These are phyloP conservation scores for Lemur catta DNA, from an alignment of 2,797 vertebrate species.

Conservation along the genomic window DNA sequence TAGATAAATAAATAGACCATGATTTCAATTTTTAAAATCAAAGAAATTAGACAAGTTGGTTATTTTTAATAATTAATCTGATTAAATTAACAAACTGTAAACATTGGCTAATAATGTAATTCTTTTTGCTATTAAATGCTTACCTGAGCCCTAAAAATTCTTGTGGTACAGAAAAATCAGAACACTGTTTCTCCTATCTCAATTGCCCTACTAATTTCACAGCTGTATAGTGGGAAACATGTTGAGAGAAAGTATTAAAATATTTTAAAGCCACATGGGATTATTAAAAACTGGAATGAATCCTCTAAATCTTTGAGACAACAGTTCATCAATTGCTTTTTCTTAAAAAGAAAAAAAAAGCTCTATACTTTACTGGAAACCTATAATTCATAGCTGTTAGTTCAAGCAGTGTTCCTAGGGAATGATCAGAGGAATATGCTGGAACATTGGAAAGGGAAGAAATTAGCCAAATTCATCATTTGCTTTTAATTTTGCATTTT, in stretches of 20 bases:
- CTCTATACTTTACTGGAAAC: slow-evolving; percentile 68
- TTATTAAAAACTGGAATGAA: slow-evolving; percentile 82
- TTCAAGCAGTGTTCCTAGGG: slow-evolving; percentile 75
- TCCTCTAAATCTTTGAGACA: slow-evolving; percentile 80
- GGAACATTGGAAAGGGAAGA: slow-evolving; percentile 70
- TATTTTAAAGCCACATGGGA: slow-evolving; percentile 81
- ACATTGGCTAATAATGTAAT: background rate
- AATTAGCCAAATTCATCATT: slow-evolving; percentile 74
- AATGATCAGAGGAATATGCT: slow-evolving; percentile 74
- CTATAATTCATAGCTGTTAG: slow-evolving; percentile 77
- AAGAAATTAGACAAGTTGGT: background rate
- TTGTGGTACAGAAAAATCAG: slow-evolving; percentile 25
- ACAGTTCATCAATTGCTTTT: slow-evolving; percentile 81
- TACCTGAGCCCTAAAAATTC: slow-evolving; percentile 68
- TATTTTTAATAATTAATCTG: slow-evolving; percentile 37
- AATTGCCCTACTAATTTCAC: slow-evolving; percentile 74
- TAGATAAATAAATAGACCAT: background rate
- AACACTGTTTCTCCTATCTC: slow-evolving; percentile 19
- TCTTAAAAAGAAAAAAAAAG: slow-evolving; percentile 54
- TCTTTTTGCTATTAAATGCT: slow-evolving; percentile 48
- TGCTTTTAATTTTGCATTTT: slow-evolving; percentile 71
- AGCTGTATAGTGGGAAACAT: slow-evolving; percentile 76
- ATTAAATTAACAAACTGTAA: background rate
- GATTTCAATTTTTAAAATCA: slow-evolving; percentile 40
- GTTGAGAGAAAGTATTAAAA: slow-evolving; percentile 80